Conservation (phyloP, 2,113 vertebrate species). For the Rhagologus leucostigma region DNA sequence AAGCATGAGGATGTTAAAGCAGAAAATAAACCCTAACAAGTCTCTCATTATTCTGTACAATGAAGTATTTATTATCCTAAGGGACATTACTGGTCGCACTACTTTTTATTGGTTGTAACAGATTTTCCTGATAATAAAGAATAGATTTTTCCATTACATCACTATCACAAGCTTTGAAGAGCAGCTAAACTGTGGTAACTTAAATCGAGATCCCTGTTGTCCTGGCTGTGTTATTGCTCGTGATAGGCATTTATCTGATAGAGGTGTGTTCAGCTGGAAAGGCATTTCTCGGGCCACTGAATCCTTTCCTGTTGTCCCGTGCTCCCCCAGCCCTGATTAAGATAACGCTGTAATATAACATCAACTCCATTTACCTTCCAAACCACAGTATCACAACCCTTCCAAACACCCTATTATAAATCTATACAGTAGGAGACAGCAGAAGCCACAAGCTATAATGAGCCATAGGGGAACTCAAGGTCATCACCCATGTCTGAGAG, state of each 20-base stretch:
- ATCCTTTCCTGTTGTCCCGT: not conserved
- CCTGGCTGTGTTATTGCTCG: not conserved
- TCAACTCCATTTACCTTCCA: constrained; percentile 6
- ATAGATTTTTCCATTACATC: constrained; percentile 4
- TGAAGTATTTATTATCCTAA: not conserved
- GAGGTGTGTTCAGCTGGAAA: constrained; percentile 37
- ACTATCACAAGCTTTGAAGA: not conserved
- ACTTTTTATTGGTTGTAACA: not conserved
- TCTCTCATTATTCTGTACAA: not conserved
- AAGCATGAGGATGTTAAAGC: not conserved
- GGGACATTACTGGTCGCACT: not conserved
- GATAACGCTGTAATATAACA: not conserved
- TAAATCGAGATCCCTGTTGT: not conserved
- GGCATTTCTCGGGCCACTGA: constrained; percentile 18
- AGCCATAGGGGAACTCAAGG: constrained; percentile 33
- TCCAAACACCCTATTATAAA: not conserved
- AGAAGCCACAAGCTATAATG: constrained; percentile 14
- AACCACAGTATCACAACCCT: constrained; percentile 3
- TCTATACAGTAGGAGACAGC: not conserved
- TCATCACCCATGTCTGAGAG: not conserved
- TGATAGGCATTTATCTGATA: not conserved
- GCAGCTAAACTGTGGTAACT: not conserved
- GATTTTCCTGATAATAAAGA: constrained; percentile 2
- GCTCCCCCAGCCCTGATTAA: not conserved
- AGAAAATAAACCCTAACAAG: not conserved